Evolutionary conservation across 2,113 vertebrate species (phyloP).

Genomic region (Calonectris borealis): DNA sequence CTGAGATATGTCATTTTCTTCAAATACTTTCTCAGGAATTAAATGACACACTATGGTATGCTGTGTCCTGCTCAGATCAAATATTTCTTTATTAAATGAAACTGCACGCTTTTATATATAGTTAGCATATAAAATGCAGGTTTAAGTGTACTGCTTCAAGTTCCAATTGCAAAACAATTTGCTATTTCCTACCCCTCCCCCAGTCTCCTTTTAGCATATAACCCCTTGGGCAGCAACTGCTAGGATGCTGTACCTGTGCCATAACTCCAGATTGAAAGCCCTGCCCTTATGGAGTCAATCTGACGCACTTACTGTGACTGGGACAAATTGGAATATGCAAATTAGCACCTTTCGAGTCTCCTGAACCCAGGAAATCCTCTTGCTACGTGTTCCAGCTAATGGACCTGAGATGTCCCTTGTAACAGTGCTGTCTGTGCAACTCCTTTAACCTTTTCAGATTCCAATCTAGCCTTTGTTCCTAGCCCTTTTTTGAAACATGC

Average conservation of each 20-base stretch:
- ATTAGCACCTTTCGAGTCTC: conserved; percentile 27
- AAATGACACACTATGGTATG: conserved; percentile 73
- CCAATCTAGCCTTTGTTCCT: conserved; percentile 15
- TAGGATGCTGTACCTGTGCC: background rate
- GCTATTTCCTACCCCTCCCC: background rate
- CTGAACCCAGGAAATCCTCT: conserved; percentile 27
- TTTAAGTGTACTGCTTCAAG: conserved; percentile 58
- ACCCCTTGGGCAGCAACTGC: background rate
- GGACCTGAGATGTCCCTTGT: conserved; percentile 18
- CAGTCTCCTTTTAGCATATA: conserved; percentile 7
- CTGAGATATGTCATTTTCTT: conserved; percentile 78
- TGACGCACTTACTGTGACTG: background rate
- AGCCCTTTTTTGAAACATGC: background rate
- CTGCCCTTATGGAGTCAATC: background rate
- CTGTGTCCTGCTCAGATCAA: conserved; percentile 71
- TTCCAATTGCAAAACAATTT: conserved; percentile 60
- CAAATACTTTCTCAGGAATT: conserved; percentile 74
- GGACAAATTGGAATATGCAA: conserved; percentile 26
- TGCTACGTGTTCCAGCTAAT: conserved; percentile 5
- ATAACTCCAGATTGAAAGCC: conserved; percentile 22
- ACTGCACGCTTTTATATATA: conserved; percentile 23
- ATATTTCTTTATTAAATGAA: conserved; percentile 78
- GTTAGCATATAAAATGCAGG: conserved; percentile 53
- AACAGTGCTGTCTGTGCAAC: background rate
- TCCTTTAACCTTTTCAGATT: conserved; percentile 57